Conservation (phyloP, 2,113 vertebrate species). For the Athene cunicularia region DNA sequence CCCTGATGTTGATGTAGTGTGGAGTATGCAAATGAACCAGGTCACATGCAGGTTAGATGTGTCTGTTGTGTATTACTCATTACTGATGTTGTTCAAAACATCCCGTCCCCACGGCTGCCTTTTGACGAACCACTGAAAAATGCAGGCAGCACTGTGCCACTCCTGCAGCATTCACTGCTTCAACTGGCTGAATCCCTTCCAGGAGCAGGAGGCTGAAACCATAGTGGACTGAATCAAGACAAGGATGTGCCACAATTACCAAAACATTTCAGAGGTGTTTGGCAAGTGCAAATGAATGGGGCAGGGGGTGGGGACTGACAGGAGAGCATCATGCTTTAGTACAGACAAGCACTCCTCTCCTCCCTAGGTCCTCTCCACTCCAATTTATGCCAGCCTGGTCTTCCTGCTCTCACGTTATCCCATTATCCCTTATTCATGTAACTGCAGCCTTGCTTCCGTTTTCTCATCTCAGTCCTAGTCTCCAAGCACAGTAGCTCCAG, state of each 20-base stretch:
- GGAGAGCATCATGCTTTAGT: not conserved
- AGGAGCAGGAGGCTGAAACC: not conserved
- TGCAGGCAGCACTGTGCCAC: rapidly evolving
- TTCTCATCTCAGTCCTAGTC: not conserved
- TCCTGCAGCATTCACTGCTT: not conserved
- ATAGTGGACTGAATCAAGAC: not conserved
- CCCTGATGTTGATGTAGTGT: not conserved
- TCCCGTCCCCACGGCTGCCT: not conserved
- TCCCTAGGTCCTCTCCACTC: not conserved
- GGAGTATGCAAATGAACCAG: not conserved
- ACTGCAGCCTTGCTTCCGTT: not conserved
- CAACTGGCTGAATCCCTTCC: not conserved
- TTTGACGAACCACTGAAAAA: not conserved
- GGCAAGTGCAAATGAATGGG: not conserved
- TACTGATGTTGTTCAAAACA: not conserved
- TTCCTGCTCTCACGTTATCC: not conserved
- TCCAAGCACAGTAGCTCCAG: not conserved
- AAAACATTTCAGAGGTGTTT: not conserved
- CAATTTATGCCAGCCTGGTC: not conserved
- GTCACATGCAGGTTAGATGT: not conserved
- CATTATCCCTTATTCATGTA: not conserved
- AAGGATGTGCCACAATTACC: not conserved
- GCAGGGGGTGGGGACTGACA: not conserved
- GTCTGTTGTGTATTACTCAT: not conserved
- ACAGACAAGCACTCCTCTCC: not conserved